phyloP scores from a whole-genome alignment of 2,888 invertebrate genomes.

The Scaptomyza parva region DNA sequence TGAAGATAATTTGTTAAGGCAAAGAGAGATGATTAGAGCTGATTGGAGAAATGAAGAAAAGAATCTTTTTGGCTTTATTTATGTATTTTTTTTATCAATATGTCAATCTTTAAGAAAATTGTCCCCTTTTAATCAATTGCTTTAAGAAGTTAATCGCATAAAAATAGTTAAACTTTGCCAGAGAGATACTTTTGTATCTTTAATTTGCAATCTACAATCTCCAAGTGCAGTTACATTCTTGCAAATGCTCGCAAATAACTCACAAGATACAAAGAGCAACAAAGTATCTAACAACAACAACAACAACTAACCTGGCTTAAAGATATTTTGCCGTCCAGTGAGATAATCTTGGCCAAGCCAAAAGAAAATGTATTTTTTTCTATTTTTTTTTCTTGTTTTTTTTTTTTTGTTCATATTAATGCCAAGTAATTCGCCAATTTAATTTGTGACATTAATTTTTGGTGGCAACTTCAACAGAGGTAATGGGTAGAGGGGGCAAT shows the following conservation, averaged over 20 bases:
- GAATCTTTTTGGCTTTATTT: background rate
- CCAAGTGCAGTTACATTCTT: constrained; percentile 23
- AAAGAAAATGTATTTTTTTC: constrained; percentile 25
- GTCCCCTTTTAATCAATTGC: background rate
- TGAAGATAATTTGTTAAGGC: constrained; percentile 38
- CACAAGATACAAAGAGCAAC: constrained; percentile 6
- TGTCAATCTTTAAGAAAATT: background rate
- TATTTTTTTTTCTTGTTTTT: constrained; percentile 10
- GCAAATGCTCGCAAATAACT: constrained; percentile 28
- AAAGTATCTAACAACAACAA: background rate
- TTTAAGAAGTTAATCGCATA: background rate
- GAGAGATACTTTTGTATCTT: constrained; percentile 7
- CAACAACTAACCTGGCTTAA: constrained; percentile 1
- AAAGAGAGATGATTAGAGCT: constrained; percentile 33
- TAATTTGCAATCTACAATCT: background rate
- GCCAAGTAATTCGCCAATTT: constrained; percentile 66
- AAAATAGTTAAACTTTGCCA: no score
- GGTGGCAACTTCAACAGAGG: constrained; percentile 11
- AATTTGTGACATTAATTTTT: constrained; percentile 69
- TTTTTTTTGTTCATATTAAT: constrained; percentile 49
- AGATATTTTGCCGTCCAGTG: constrained; percentile 4
- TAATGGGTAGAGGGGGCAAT: background rate
- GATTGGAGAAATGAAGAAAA: no score
- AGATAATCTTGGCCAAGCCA: constrained; percentile 20
- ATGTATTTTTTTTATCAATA: no score